Percentiles rank a stretch among this genome's conserved stretches.
Evolutionary conservation across 2,113 vertebrate species (phyloP).

Genomic region (Nanorana parkeri): DNA sequence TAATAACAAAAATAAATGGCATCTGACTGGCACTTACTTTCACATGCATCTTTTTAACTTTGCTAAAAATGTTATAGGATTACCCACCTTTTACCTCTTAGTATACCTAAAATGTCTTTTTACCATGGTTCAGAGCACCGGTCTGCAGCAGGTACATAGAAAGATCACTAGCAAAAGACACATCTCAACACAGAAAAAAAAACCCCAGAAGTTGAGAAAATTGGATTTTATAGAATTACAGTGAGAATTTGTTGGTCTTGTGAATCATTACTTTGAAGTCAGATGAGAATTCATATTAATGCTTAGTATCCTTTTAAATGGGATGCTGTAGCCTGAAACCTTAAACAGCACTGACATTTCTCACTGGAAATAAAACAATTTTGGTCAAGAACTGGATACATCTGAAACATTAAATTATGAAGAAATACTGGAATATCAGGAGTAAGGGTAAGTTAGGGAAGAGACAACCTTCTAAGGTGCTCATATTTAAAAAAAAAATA

Average conservation of each 20-base stretch:
- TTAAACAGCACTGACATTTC: neutral
- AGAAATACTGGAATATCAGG: slow-evolving; percentile 11
- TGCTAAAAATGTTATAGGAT: no score
- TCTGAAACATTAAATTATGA: slow-evolving; percentile 28
- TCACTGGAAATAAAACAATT: neutral
- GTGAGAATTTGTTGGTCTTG: neutral
- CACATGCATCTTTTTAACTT: no score
- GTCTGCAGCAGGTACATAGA: no score
- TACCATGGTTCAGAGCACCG: no score
- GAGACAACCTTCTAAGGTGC: neutral
- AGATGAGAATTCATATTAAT: neutral
- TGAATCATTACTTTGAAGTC: slow-evolving; percentile 17
- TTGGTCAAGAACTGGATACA: slow-evolving; percentile 13
- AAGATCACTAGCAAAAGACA: no score
- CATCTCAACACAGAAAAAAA: no score
- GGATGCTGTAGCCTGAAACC: slow-evolving; percentile 25
- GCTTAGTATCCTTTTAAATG: neutral
- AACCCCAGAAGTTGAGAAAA: no score
- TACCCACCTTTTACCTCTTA: no score
- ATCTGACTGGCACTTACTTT: no score
- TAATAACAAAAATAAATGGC: no score
- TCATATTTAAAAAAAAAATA: slow-evolving; percentile 13
- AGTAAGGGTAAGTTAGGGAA: neutral
- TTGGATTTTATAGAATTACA: neutral
- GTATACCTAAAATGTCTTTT: no score